Base-by-base conservation (phyloP, 2,888 invertebrate species). In the Lasiommata megera region DNA sequence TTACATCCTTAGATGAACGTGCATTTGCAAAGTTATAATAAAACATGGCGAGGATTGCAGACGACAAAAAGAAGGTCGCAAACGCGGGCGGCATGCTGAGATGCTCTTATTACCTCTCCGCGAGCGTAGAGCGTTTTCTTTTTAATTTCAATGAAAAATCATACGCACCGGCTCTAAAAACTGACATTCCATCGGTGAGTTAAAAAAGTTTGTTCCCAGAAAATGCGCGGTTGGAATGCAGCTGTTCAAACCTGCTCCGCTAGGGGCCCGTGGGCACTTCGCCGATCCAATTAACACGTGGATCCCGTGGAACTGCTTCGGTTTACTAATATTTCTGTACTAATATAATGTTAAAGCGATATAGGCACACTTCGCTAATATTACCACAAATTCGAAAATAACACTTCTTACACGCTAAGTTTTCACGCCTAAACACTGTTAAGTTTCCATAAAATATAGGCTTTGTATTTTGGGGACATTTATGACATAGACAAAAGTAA, bases 141-240 rank as follows among this genome's bases (percentile, higher is more conserved):
- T 77, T 76, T 74, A 79, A 53, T 77, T 88, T 85, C 82, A 87
- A 85, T 87, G 87, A 87, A 86, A 84, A 85, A 82, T 88, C 84
- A 80, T 85, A 80, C 75, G 70, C 74, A 74, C 74, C 73, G 75
- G 68, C 70, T 68, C 66, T 67, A 86, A 83, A 82, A 85, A 80
- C 76, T 72, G 72, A 69, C 82, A 84, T 88, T 83, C 86, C 82
- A 70, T 68, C 67, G 69, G 67, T 68, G 74, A 75, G 76, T 83
- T 82, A 82, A 79, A 79, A 79, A 77, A 76, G 66, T 69, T 68
- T 72, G 80, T 85, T 88, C 82, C 82, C 84, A 84, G 88, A 87
- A 88, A 81, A 80, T 82, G 78, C 74, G 71, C 67, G 69, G 57
- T 63, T 62, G 84, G 87, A 84, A 88, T 87, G 87, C 82, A 73